Evolutionary conservation across 2,888 invertebrate species (phyloP).

Genomic region (Alloscopus bannaensis): DNA sequence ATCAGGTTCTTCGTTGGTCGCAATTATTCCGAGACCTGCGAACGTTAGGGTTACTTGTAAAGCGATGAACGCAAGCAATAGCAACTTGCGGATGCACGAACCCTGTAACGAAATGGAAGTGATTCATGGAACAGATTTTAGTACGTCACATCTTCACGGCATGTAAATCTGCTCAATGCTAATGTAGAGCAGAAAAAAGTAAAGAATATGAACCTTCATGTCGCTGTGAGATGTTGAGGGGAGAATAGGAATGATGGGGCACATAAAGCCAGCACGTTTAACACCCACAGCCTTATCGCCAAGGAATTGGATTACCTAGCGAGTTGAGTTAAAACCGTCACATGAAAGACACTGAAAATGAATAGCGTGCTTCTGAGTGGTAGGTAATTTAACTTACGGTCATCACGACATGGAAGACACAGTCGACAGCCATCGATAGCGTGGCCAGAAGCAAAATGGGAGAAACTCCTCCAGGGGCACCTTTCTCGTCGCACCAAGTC

Average conservation of each 20-base stretch:
- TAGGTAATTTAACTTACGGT: slow-evolving; percentile 1
- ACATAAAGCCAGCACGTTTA: slow-evolving; percentile 10
- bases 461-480: not conserved
- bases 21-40: too few relatives aligned
- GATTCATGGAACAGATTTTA: too few relatives aligned
- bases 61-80: too few relatives aligned
- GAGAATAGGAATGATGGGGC: slow-evolving; percentile 17
- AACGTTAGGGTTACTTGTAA: too few relatives aligned
- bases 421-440: not conserved
- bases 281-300: not conserved
- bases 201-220: too few relatives aligned
- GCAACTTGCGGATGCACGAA: too few relatives aligned
- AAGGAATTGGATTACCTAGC: not conserved
- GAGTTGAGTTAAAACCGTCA: not conserved
- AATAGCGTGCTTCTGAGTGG: not conserved
- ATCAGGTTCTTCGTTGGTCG: too few relatives aligned
- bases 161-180: too few relatives aligned
- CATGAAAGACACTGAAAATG: not conserved
- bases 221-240: not conserved
- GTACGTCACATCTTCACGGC: too few relatives aligned
- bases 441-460: not conserved
- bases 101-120: too few relatives aligned
- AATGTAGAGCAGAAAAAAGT: too few relatives aligned
- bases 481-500: not conserved
- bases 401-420: not conserved